Percentiles rank a stretch among this genome's conserved stretches.
Evolutionary conservation across 1,140 invertebrate genomes (phyloP).

Genomic region (Drosophila parvula): DNA sequence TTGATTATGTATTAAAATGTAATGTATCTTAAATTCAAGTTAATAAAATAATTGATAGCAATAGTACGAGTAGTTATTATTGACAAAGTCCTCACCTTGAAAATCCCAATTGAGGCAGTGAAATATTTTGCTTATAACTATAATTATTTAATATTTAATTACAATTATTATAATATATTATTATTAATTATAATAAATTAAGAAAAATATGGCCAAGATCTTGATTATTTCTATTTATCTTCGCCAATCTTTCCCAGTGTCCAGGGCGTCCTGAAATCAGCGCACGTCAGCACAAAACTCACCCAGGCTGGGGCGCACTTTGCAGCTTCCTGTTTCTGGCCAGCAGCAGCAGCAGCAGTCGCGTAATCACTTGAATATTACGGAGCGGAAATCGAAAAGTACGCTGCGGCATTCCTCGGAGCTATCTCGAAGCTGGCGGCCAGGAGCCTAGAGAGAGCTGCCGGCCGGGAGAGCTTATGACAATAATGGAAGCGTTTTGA

Average conservation of each 20-base stretch:
- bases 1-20: no score
- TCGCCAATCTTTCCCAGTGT: not conserved
- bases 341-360: conserved; percentile 11
- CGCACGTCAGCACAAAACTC: conserved; percentile 73
- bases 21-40: no score
- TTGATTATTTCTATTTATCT: no score
- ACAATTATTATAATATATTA: no score
- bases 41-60: no score
- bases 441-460: conserved; percentile 25
- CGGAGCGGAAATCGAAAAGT: conserved; percentile 83
- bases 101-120: no score
- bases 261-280: conserved; percentile 61
- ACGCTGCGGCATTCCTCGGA: conserved; percentile 73
- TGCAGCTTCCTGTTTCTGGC: conserved; percentile 70
- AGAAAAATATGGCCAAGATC: no score
- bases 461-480: conserved; percentile 63
- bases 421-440: conserved; percentile 55
- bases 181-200: no score
- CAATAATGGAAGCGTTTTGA: conserved; percentile 83
- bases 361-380: conserved; percentile 83
- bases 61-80: no score
- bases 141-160: no score
- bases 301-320: conserved; percentile 64
- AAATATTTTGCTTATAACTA: no score
- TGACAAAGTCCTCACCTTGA: no score